A percentile compares a stretch with the other conserved stretches of the same genome.
phyloP scores from a whole-genome alignment of 2,113 vertebrate genomes.

The Dromaius novaehollandiae region DNA sequence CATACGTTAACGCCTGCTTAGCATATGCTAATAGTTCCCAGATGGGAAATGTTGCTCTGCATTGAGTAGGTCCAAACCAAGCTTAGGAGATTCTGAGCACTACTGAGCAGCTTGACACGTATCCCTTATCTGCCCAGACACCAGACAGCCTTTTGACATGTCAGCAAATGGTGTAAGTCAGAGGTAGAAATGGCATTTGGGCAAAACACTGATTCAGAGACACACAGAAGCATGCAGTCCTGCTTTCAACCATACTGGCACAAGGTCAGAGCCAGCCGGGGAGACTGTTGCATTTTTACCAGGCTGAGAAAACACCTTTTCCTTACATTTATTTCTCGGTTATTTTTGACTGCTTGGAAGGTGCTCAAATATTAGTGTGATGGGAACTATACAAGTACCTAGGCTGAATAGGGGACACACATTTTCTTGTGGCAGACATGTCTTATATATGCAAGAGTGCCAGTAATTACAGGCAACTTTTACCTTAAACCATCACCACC shows the following conservation, averaged over 20 bases:
- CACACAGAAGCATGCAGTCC: background rate
- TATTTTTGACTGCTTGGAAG: slow-evolving; percentile 8
- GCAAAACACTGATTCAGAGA: background rate
- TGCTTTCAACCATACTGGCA: background rate
- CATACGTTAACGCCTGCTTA: background rate
- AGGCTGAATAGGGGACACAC: background rate
- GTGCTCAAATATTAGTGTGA: background rate
- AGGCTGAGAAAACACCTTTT: background rate
- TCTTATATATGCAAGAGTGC: background rate
- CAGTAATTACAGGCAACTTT: background rate
- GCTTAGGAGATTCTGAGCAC: background rate
- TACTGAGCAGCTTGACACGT: background rate
- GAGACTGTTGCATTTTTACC: background rate
- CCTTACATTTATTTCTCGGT: background rate
- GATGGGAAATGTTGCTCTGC: background rate
- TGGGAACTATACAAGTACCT: background rate
- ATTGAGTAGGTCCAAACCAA: background rate
- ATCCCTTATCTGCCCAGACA: background rate
- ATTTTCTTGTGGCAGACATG: background rate
- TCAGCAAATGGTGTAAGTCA: background rate
- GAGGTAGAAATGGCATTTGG: background rate
- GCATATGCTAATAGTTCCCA: background rate
- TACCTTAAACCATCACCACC: background rate
- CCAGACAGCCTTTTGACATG: background rate
- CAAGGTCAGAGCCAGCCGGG: background rate